Evolutionary conservation across 2,888 invertebrate species (phyloP).

Genomic region (Phengaris arion): DNA sequence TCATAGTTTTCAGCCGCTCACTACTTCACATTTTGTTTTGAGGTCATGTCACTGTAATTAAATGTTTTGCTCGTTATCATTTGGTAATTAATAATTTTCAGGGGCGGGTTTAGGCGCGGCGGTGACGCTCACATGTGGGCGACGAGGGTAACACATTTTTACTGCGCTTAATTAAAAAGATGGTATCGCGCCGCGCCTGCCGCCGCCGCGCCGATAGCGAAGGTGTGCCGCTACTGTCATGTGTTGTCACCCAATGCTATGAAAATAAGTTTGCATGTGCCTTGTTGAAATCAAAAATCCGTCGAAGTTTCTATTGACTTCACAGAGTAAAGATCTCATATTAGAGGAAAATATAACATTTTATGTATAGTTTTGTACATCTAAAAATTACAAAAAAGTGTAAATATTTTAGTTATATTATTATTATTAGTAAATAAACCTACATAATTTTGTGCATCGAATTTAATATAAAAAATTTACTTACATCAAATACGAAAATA

Average conservation of each 20-base stretch:
- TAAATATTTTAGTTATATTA: no score
- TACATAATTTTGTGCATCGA: no score
- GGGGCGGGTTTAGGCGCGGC: conserved; percentile 18
- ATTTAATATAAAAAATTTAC: no score
- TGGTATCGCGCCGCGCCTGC: conserved; percentile 57
- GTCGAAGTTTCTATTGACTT: neutral
- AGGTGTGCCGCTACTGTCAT: conserved; percentile 35
- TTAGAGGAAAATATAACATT: neutral
- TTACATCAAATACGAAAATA: no score
- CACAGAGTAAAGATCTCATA: neutral
- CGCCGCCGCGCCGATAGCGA: conserved; percentile 40
- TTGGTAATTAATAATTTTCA: conserved; percentile 20
- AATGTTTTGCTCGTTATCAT: conserved; percentile 19
- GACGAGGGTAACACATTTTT: conserved; percentile 54
- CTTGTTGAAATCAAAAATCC: neutral
- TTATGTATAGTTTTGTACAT: no score
- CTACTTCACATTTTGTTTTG: neutral
- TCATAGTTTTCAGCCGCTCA: neutral
- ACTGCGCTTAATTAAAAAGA: conserved; percentile 62
- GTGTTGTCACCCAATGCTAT: conserved; percentile 3
- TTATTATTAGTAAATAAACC: no score
- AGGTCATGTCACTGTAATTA: neutral
- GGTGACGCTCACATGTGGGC: conserved; percentile 38
- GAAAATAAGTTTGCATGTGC: neutral
- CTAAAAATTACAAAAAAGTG: no score